Percentiles rank a stretch among this genome's conserved stretches.
phyloP scores from a whole-genome alignment of 92 coral and sea anemone genomes.

The Paramuricea clavata region DNA sequence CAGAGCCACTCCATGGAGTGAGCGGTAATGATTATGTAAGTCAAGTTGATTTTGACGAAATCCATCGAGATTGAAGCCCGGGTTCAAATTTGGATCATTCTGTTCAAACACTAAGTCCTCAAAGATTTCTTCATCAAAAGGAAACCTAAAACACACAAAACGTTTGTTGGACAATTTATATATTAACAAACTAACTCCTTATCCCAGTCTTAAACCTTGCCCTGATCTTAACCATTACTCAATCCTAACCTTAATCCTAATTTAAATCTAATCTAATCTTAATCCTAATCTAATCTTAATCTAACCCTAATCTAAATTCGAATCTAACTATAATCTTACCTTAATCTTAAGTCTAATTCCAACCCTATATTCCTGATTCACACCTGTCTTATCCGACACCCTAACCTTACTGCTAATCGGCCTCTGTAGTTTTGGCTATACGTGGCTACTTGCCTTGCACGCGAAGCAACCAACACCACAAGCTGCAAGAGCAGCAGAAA shows the following conservation, averaged over 20 bases:
- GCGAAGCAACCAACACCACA: not conserved
- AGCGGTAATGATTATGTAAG: slow-evolving; percentile 19
- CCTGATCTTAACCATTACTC: too few relatives aligned
- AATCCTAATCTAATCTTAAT: too few relatives aligned
- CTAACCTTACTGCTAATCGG: not conserved
- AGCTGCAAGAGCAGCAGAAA: not conserved
- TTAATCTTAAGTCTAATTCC: too few relatives aligned
- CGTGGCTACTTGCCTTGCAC: not conserved
- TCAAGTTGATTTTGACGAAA: slow-evolving; percentile 27
- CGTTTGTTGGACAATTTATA: not conserved
- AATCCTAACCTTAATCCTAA: too few relatives aligned
- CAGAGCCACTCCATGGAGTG: not conserved
- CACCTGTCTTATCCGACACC: too few relatives aligned
- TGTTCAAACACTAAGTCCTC: not conserved
- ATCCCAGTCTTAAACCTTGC: too few relatives aligned
- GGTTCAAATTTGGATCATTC: slow-evolving; percentile 18
- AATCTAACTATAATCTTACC: too few relatives aligned
- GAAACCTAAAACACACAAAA: not conserved
- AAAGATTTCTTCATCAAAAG: not conserved
- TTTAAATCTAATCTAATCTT: too few relatives aligned
- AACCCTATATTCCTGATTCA: too few relatives aligned
- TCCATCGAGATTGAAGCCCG: not conserved
- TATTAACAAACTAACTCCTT: too few relatives aligned
- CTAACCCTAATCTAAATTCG: too few relatives aligned
- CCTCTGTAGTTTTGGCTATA: too few relatives aligned